Base-by-base conservation (phyloP, 2,888 invertebrate genomes). In the Molanna angustata region DNA sequence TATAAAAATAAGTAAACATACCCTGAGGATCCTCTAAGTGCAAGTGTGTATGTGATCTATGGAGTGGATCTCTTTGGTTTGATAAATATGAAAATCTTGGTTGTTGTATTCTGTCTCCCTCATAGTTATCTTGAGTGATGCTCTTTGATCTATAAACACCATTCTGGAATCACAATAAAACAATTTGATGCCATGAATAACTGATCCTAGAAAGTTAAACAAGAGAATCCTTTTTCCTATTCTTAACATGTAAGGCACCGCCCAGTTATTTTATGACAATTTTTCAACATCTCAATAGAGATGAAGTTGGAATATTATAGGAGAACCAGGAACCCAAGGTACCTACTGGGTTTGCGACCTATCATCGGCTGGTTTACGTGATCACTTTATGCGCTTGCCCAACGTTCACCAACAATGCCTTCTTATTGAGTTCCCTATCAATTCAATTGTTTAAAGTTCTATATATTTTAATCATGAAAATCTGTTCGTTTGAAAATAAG, bases 1-100 rank as follows among this genome's bases (percentile, higher is more conserved):
- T 39, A 18, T 22, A 9, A 27, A 6, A 37, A n/a, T 44, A 6
- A 20, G 6, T n/a, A n/a, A n/a, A 65, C 70, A 66, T 55, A 76
- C 76, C 66, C 39, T 74, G 74, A 55, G 66, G 67, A 59, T 70
- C 68, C 48, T 73, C 67, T 43, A 74, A 62, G 57, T 77, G 75
- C 13, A 76, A 65, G 52, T 77, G 76, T 14, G 75, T 76, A 62
- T 76, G 75, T 1, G 76, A 74, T 39, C 77, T 65, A 56, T 78
- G 77, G 44, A 78, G 64, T 0, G 75, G 75, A 50, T 76, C 76
- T 19, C 75, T 64, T 45, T 58, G 56, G 43, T 57, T 58, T 7
- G 54, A 54, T 20, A 54, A 44, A 17, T 57, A 52, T 1, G 59
- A 58, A 49, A 58, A 58, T 16, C 56, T 53, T 2, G 53, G 45